A percentile compares a stretch with the other conserved stretches of the same genome.
Evolutionary conservation across 1,140 invertebrate species (phyloP).

Genomic region (Trialeurodes vaporariorum): DNA sequence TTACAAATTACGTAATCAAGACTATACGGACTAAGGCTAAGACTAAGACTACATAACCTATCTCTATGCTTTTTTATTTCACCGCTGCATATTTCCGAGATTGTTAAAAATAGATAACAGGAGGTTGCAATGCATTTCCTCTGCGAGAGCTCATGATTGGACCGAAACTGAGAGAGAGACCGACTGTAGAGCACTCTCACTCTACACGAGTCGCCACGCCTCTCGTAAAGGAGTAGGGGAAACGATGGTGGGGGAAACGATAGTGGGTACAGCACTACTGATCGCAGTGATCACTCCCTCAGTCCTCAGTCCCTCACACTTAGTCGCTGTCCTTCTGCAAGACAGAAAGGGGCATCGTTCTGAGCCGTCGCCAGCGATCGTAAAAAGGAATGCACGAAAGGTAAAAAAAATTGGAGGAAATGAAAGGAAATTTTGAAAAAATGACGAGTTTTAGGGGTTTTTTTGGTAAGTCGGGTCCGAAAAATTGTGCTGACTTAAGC

Average conservation of each 20-base stretch:
- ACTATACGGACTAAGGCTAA: background rate
- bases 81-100: background rate
- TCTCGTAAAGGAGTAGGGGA: too few species aligned
- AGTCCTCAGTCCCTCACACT: background rate
- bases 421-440: background rate
- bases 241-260: too few species aligned
- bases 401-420: background rate
- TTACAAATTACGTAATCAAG: background rate
- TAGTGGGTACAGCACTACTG: too few species aligned
- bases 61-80: background rate
- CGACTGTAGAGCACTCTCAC: background rate
- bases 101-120: background rate
- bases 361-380: background rate
- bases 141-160: background rate
- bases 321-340: background rate
- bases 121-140: background rate
- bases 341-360: background rate
- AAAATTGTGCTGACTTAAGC: too few species aligned
- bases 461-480: background rate
- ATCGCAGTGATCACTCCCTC: too few species aligned
- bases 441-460: background rate
- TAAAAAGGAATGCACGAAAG: background rate
- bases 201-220: too few species aligned
- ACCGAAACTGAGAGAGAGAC: background rate
- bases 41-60: too few species aligned